A percentile compares a stretch with the other conserved stretches of the same genome.
phyloP scores from a whole-genome alignment of 2,797 vertebrate species.

The Chelonia mydas region DNA sequence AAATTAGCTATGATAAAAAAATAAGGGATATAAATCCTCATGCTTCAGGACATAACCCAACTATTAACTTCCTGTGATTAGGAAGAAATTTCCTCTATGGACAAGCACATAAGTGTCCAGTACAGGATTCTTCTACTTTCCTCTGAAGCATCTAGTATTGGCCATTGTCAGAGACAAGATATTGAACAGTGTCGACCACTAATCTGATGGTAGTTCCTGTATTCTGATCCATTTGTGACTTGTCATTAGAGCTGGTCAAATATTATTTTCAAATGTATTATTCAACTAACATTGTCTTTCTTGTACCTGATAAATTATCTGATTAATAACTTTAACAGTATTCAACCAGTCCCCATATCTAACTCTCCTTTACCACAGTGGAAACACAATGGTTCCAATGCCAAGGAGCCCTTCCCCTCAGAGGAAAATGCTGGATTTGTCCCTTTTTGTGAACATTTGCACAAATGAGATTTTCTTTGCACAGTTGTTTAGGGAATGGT shows the following conservation, averaged over 20 bases:
- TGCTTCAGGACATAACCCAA: not conserved
- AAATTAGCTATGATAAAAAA: not conserved
- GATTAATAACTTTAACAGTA: not conserved
- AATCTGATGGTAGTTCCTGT: not conserved
- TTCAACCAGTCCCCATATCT: not conserved
- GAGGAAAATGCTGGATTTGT: not conserved
- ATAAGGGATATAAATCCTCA: not conserved
- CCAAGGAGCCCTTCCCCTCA: not conserved
- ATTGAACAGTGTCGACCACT: not conserved
- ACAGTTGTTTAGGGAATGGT: not conserved
- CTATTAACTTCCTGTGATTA: not conserved
- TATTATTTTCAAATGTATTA: not conserved
- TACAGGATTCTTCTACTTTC: not conserved
- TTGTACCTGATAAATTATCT: not conserved
- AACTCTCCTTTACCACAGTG: not conserved
- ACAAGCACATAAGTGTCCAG: accelerated
- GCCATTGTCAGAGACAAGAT: not conserved
- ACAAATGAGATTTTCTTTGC: not conserved
- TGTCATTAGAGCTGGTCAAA: not conserved
- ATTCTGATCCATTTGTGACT: not conserved
- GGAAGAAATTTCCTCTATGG: not conserved
- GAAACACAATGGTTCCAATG: not conserved
- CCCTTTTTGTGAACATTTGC: not conserved
- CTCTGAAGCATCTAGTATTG: not conserved
- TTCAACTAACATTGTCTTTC: not conserved